Evolutionary conservation across 2,797 vertebrate species (phyloP).

Genomic region (Microhierax caerulescens): DNA sequence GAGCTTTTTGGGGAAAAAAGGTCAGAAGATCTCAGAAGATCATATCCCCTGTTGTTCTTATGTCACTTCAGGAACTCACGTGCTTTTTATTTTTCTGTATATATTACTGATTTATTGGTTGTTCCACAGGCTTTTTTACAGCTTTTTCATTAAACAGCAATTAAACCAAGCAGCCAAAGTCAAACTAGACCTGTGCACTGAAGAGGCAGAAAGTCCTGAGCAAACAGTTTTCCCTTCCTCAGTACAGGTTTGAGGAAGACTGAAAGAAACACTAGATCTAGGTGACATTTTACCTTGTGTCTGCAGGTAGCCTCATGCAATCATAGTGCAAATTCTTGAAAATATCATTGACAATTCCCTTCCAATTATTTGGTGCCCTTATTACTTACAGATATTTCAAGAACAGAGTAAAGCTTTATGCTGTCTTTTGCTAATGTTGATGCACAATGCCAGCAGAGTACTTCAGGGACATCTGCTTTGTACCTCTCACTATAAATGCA

Average conservation of each 20-base stretch:
- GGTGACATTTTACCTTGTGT: neutral
- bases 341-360: neutral
- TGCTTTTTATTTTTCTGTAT: neutral
- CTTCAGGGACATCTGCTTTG: neutral
- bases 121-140: neutral
- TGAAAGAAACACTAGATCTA: neutral
- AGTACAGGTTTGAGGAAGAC: neutral
- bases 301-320: neutral
- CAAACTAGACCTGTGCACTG: neutral
- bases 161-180: constrained; percentile 12
- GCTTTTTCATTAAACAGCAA: constrained; percentile 26
- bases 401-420: neutral
- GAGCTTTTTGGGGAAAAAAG: neutral
- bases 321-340: neutral
- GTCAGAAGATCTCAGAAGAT: neutral
- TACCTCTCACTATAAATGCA: neutral
- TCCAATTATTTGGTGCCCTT: neutral
- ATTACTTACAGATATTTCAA: neutral
- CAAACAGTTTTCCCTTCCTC: neutral
- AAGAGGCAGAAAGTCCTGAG: neutral
- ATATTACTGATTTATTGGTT: neutral
- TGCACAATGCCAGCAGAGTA: neutral
- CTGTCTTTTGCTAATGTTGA: neutral
- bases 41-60: neutral
- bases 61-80: neutral